Conservation (phyloP, 2,113 vertebrate species). For the Psophia crepitans region DNA sequence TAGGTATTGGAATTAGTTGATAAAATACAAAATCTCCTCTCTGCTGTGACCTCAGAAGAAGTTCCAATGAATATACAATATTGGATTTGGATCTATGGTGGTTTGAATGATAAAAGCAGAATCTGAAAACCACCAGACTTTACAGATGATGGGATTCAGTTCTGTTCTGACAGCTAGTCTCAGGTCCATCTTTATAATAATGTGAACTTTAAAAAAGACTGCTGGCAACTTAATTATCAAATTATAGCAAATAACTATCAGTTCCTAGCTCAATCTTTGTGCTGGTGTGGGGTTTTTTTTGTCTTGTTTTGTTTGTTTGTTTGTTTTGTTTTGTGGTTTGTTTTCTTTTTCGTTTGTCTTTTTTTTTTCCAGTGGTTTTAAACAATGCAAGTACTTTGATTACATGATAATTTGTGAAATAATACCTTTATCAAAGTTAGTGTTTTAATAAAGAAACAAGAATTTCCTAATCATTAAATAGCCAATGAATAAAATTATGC, state of each 20-base stretch:
- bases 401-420: neutral
- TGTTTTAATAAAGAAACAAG: neutral
- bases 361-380: neutral
- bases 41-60: neutral
- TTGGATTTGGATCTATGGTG: neutral
- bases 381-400: neutral
- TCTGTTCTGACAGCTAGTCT: neutral
- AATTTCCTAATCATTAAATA: neutral
- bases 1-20: neutral
- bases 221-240: neutral
- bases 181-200: neutral
- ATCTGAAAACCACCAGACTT: neutral
- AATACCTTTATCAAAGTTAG: neutral
- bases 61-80: neutral
- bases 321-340: too few species aligned
- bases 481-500: neutral
- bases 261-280: neutral
- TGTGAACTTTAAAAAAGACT: neutral
- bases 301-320: too few species aligned
- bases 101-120: neutral
- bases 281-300: too few species aligned
- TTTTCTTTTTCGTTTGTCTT: too few species aligned
- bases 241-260: neutral
- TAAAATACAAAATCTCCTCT: neutral
- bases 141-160: neutral